Evolutionary conservation across 1,140 invertebrate species (phyloP).

Genomic region (Vanessa tameamea): DNA sequence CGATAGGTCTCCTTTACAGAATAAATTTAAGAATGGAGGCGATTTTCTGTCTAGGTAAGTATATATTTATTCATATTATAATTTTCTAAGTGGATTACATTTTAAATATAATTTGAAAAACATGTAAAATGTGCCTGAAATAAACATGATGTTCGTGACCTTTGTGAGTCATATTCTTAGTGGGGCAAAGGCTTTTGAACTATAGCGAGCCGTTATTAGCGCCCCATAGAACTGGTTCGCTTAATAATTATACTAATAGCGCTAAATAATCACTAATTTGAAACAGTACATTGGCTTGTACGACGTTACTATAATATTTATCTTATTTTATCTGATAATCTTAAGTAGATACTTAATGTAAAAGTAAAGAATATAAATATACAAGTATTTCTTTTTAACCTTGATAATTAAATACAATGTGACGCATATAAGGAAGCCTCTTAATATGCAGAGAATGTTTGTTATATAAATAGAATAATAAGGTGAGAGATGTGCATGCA

Average conservation of each 20-base stretch:
- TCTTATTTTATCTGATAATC: neutral
- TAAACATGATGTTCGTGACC: slow-evolving; percentile 54
- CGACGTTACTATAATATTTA: neutral
- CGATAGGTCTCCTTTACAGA: slow-evolving; percentile 80
- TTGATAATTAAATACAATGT: slow-evolving; percentile 15
- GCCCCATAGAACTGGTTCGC: slow-evolving; percentile 43
- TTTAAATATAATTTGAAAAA: slow-evolving; percentile 9
- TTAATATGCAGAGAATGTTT: slow-evolving; percentile 1
- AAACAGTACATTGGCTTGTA: slow-evolving; percentile 1
- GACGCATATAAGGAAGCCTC: slow-evolving; percentile 28
- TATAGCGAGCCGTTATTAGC: slow-evolving; percentile 48
- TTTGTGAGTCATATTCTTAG: slow-evolving; percentile 61
- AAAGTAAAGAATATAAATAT: neutral
- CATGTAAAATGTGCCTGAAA: slow-evolving; percentile 7
- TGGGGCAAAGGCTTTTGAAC: slow-evolving; percentile 67
- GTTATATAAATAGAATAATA: slow-evolving; percentile 20
- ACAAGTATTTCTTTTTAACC: slow-evolving; percentile 12
- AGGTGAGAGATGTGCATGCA: neutral
- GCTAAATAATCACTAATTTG: slow-evolving; percentile 37
- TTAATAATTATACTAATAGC: slow-evolving; percentile 36
- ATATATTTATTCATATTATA: neutral
- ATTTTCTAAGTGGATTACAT: slow-evolving; percentile 3
- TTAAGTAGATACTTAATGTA: neutral
- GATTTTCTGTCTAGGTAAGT: slow-evolving; percentile 70
- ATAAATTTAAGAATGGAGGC: slow-evolving; percentile 74